Evolutionary conservation across 2,797 vertebrate species (phyloP), one percentile per base, ranked within the genome.

Genomic region (Propithecus perrieri): DNA sequence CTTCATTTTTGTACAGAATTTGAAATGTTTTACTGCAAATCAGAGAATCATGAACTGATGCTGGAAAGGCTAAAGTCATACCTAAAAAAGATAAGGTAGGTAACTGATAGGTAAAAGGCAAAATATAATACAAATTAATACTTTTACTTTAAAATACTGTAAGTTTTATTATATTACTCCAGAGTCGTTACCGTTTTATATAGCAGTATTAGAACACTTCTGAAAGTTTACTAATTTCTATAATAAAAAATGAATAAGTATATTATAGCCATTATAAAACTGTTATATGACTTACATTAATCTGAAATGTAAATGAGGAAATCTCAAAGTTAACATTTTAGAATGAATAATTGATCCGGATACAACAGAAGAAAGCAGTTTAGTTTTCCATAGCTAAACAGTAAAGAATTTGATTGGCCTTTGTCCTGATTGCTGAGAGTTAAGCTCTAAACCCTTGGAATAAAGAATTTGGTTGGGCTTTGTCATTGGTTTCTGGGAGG

Each of bases 1-100:
- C 99, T 98, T 99, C 99, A 94, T 99, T 99, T 99, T 99, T 99
- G 98, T 99, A 99, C 71, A 99, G 99, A 98, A 99, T 99, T 98
- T 99, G 99, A 98, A 99, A 99, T 24, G 99, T 99, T 99, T 99
- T 99, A 98, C 99, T 99, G 98, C 99, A 99, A 98, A 99, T 99
- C 96, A 99, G 94, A 80, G 99, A 99, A 97, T 99, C 99, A 98
- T 99, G 99, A 97, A 99, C 98, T 84, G 99, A 99, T 94, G 99
- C 99, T 96, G 99, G 99, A 98, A 99, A 99, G 35, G 99, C 99
- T 98, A 99, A 99, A 97, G 99, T 99, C 90, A 99, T 98, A 98
- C 99, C 99, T 99, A 93, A 55, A 99, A 95, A 92, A 89, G 97
- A 69, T 94, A 98, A 98, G 33, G 98, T 88, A 95, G 1, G 22